These are phyloP conservation scores for Tautogolabrus adspersus DNA, from an alignment of 2,113 vertebrate genomes.

Conservation along the genomic window DNA sequence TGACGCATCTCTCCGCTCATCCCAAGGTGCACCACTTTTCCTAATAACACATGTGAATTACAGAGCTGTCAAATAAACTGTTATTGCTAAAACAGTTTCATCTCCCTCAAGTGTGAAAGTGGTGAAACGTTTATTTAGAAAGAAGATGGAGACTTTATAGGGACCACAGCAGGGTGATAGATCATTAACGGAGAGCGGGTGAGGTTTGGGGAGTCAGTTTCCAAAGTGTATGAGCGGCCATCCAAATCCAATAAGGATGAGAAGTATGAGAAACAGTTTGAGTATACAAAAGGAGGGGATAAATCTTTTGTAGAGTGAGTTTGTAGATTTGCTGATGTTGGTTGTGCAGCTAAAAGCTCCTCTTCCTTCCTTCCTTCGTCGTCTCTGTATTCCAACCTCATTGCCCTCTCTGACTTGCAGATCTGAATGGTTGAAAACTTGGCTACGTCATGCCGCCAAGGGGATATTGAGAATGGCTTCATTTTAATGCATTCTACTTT, in stretches of 20 bases:
- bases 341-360: conserved; percentile 41
- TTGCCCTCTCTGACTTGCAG: conserved; percentile 57
- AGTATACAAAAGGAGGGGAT: conserved; percentile 33
- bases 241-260: conserved; percentile 53
- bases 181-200: conserved; percentile 47
- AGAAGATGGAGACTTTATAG: conserved; percentile 48
- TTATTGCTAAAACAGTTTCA: conserved; percentile 58
- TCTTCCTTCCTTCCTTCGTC: conserved; percentile 1
- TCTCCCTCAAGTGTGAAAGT: conserved; percentile 33
- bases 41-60: conserved; percentile 52
- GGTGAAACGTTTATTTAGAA: conserved; percentile 60
- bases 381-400: conserved; percentile 57
- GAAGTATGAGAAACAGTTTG: conserved; percentile 29
- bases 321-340: conserved; percentile 32
- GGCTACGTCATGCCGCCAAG: conserved; percentile 43
- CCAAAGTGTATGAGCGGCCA: conserved; percentile 46
- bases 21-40: conserved; percentile 42
- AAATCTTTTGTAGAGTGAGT: conserved; percentile 28
- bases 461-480: conserved; percentile 55
- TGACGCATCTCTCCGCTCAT: conserved; percentile 43
- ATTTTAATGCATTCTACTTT: conserved; percentile 38
- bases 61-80: conserved; percentile 51
- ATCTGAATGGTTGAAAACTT: conserved; percentile 58
- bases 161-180: conserved; percentile 41
- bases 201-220: conserved; percentile 30